phyloP scores from a whole-genome alignment of 2,888 invertebrate species.

The Geophilus truncorum region DNA sequence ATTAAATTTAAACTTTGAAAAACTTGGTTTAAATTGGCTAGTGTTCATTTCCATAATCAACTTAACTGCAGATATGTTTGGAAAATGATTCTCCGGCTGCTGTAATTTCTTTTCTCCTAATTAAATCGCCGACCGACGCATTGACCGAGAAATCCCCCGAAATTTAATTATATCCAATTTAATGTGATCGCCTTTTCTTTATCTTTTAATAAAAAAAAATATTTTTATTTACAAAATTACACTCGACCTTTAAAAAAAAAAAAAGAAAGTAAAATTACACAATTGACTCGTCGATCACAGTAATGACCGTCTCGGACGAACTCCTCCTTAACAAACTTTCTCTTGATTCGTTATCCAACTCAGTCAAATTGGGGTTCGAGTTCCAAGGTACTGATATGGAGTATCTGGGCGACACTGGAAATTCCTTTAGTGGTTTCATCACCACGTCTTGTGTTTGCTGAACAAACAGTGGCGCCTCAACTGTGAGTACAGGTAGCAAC shows the following conservation, averaged over 20 bases:
- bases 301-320: neutral
- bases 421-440: neutral
- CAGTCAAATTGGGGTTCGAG: neutral
- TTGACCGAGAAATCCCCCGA: too few species aligned
- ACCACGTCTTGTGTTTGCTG: neutral
- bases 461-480: neutral
- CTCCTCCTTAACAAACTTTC: neutral
- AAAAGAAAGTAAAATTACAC: neutral
- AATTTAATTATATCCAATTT: too few species aligned
- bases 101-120: too few species aligned
- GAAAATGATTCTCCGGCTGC: too few species aligned
- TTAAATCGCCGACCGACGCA: too few species aligned
- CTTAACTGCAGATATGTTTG: too few species aligned
- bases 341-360: neutral
- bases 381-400: neutral
- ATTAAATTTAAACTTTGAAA: too few species aligned
- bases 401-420: neutral
- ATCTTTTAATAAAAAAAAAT: neutral
- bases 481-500: neutral
- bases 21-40: too few species aligned
- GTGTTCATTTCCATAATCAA: too few species aligned
- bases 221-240: neutral
- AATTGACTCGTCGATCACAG: neutral
- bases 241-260: neutral
- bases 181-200: too few species aligned